Conservation (phyloP, 2,113 vertebrate species). For the Tragelaphus strepsiceros region DNA sequence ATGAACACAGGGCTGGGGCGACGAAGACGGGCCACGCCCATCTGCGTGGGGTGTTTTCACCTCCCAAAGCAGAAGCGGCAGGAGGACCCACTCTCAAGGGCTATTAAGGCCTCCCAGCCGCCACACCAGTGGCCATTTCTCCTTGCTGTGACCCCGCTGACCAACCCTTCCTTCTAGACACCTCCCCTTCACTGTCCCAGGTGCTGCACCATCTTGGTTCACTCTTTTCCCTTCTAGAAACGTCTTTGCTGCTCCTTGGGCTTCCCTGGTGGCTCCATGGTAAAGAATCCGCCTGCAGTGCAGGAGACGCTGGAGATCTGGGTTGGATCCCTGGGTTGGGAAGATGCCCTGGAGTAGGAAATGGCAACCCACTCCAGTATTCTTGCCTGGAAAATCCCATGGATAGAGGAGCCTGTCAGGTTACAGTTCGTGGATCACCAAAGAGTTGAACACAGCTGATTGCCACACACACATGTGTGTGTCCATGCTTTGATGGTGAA, state of each 20-base stretch:
- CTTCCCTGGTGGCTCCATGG: neutral
- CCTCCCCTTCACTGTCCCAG: neutral
- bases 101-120: neutral
- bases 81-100: neutral
- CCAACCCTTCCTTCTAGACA: neutral
- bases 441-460: neutral
- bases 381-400: neutral
- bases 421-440: neutral
- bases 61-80: neutral
- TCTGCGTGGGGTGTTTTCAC: neutral
- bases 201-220: neutral
- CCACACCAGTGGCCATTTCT: neutral
- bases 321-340: neutral
- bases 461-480: neutral
- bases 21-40: neutral
- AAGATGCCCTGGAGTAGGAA: neutral
- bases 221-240: constrained; percentile 6
- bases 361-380: neutral
- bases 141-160: neutral
- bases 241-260: neutral
- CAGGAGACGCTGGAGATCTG: neutral
- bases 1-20: neutral
- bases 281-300: neutral
- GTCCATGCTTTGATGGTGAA: neutral
- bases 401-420: neutral